Evolutionary conservation across 2,797 vertebrate species (phyloP).

Genomic region (Percopsis omiscomaycus): DNA sequence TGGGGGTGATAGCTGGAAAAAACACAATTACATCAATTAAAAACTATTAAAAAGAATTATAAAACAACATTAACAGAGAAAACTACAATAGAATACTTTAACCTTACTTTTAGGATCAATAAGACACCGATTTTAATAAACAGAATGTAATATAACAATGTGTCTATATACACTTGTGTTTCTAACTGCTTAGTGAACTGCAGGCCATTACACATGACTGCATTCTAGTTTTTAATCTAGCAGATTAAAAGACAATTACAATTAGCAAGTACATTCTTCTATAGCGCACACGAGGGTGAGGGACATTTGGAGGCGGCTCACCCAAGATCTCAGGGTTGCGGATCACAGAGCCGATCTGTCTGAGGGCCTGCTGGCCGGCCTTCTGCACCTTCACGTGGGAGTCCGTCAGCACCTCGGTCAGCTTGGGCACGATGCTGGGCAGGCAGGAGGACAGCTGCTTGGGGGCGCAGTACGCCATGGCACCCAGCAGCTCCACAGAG

Average conservation of each 20-base stretch:
- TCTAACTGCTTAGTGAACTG: too few species aligned
- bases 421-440: conserved; percentile 97
- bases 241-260: too few species aligned
- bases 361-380: conserved; percentile 94
- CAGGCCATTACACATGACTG: too few species aligned
- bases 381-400: conserved; percentile 99
- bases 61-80: too few species aligned
- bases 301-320: conserved; percentile 53
- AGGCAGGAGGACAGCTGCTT: conserved; percentile 97
- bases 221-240: too few species aligned
- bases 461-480: conserved; percentile 97
- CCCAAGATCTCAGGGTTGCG: conserved; percentile 97
- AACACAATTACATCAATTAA: background rate
- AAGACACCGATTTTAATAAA: too few species aligned
- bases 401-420: conserved; percentile 96
- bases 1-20: conserved; percentile 88
- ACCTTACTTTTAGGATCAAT: too few species aligned
- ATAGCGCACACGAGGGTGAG: too few species aligned
- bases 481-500: conserved; percentile 94
- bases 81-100: too few species aligned
- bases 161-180: too few species aligned
- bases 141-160: too few species aligned
- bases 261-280: too few species aligned
- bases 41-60: background rate
- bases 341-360: conserved; percentile 97